Percentiles rank a stretch among this genome's conserved stretches.
These are phyloP conservation scores for Apistogramma diplotaenia DNA, from an alignment of 2,113 vertebrate species.

Conservation along the genomic window DNA sequence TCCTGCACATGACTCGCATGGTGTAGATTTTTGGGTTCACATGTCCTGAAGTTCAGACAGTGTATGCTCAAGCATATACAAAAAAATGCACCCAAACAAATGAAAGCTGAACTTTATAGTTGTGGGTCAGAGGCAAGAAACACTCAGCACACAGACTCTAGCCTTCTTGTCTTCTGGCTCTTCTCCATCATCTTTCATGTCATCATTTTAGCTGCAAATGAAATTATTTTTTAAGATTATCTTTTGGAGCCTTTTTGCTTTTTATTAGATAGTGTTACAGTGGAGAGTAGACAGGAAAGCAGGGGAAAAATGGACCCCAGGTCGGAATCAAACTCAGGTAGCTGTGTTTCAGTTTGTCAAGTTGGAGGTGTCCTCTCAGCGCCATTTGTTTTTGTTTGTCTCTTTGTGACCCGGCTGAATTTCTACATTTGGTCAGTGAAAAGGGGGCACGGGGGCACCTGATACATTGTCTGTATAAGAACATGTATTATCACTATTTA, in stretches of 20 bases:
- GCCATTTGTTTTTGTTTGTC: neutral
- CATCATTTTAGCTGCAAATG: neutral
- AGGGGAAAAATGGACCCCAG: too few relatives aligned
- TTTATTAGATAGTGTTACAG: too few relatives aligned
- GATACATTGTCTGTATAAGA: neutral
- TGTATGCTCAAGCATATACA: neutral
- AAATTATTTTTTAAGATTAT: neutral
- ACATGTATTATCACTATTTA: neutral
- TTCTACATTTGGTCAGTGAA: neutral
- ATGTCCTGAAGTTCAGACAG: neutral
- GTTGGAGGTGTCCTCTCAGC: neutral
- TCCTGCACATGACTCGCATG: neutral
- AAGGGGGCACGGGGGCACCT: too few relatives aligned
- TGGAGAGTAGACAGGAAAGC: too few relatives aligned
- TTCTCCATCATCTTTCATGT: neutral
- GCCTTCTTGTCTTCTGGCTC: neutral
- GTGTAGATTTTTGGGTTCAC: neutral
- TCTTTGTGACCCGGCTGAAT: neutral
- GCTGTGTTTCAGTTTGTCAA: neutral
- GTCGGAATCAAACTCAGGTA: too few relatives aligned
- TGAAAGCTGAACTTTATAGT: slow-evolving; percentile 2
- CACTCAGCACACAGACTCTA: neutral
- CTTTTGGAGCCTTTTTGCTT: too few relatives aligned
- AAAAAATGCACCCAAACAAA: neutral
- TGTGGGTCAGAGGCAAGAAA: neutral